Percentiles rank a stretch among this genome's conserved stretches.
Conservation (phyloP, 2,797 vertebrate genomes). For the Poecile montanus region DNA sequence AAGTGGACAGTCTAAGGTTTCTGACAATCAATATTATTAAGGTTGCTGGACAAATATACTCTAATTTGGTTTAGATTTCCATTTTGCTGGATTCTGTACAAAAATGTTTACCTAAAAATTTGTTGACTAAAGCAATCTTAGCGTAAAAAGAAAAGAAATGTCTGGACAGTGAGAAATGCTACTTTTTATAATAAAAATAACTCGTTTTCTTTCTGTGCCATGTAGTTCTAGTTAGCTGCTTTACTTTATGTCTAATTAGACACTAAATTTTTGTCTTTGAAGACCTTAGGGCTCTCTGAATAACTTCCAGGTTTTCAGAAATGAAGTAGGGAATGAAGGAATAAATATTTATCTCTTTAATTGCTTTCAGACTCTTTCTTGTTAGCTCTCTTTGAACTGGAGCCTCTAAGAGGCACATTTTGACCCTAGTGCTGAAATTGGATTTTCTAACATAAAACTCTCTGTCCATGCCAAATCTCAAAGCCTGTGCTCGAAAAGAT, state of each 20-base stretch:
- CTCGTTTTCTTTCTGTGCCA: not conserved
- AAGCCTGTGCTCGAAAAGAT: not conserved
- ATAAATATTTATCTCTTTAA: not conserved
- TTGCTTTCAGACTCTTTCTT: not conserved
- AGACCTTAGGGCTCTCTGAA: not conserved
- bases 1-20: not conserved
- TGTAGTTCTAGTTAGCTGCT: not conserved
- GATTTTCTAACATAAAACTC: not conserved
- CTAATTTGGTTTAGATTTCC: not conserved
- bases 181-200: not conserved
- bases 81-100: not conserved
- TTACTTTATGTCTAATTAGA: not conserved
- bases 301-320: slow-evolving; percentile 35
- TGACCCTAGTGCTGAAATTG: not conserved
- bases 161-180: not conserved
- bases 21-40: not conserved
- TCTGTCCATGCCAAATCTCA: not conserved
- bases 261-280: not conserved
- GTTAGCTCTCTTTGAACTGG: not conserved
- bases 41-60: not conserved
- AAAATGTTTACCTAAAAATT: not conserved
- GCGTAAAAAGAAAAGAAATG: not conserved
- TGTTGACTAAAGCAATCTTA: not conserved
- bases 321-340: not conserved
- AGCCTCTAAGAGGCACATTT: not conserved